Conservation (phyloP, 2,888 invertebrate species). For the Meloe dianella region DNA sequence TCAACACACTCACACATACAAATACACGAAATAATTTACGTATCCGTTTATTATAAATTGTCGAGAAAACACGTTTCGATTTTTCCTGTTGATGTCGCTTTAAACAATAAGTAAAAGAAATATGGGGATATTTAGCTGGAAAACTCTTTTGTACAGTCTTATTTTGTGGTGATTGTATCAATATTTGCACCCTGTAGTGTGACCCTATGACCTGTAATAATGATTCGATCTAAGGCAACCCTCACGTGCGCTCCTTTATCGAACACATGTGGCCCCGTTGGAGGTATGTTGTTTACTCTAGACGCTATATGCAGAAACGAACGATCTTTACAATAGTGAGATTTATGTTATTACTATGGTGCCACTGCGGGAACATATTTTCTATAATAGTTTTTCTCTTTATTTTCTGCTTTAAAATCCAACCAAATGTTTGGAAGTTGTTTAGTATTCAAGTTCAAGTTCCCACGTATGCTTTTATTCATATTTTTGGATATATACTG, state of each 20-base stretch:
- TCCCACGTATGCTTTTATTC: constrained; percentile 5
- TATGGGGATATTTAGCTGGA: not conserved
- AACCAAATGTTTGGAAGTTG: not conserved
- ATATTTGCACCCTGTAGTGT: constrained; percentile 37
- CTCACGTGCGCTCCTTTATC: constrained; percentile 27
- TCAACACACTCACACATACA: not conserved
- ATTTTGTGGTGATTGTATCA: not conserved
- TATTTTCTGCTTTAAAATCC: not conserved
- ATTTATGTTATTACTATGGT: not conserved
- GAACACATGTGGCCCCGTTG: not conserved
- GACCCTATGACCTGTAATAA: constrained; percentile 36
- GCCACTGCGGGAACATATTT: not conserved
- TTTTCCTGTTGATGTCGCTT: not conserved
- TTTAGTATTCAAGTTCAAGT: not conserved
- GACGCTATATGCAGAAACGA: not conserved
- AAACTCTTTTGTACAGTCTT: not conserved
- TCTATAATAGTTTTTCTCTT: not conserved
- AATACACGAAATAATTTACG: not conserved
- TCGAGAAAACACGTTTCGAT: not conserved
- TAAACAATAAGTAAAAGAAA: not conserved
- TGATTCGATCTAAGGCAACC: constrained; percentile 35
- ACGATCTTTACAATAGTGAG: not conserved
- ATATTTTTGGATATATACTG: not conserved
- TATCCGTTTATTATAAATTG: constrained; percentile 10
- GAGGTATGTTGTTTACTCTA: not conserved